phyloP scores from a whole-genome alignment of 2,113 vertebrate species.

The Andinoacara biseriatus region DNA sequence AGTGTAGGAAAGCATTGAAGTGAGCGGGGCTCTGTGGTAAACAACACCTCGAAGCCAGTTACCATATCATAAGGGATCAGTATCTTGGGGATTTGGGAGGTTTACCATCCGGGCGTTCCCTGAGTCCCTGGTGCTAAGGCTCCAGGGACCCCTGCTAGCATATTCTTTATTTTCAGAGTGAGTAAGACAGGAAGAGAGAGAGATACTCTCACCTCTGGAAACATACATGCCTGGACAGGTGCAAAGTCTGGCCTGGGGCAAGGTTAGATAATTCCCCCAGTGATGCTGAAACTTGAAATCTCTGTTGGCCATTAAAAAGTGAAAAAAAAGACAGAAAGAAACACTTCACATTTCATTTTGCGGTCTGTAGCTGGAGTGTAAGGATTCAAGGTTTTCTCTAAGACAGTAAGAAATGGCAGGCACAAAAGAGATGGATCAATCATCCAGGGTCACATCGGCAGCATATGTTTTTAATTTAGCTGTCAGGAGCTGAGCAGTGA shows the following conservation, averaged over 20 bases:
- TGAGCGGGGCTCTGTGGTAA: conserved; percentile 70
- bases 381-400: conserved; percentile 33
- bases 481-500: conserved; percentile 66
- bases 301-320: conserved; percentile 67
- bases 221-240: conserved; percentile 78
- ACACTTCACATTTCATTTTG: conserved; percentile 12
- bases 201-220: conserved; percentile 68
- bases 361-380: conserved; percentile 18
- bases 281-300: conserved; percentile 61
- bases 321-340: conserved; percentile 51
- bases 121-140: conserved; percentile 57
- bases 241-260: conserved; percentile 75
- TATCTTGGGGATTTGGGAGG: conserved; percentile 73
- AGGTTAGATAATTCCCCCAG: conserved; percentile 68
- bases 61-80: conserved; percentile 78
- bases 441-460: conserved; percentile 63
- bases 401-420: conserved; percentile 24
- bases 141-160: conserved; percentile 65
- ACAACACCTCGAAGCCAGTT: conserved; percentile 78
- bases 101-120: conserved; percentile 70
- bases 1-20: conserved; percentile 61
- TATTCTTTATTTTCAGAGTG: conserved; percentile 40
- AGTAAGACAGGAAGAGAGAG: conserved; percentile 44
- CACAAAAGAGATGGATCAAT: conserved; percentile 59
- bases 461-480: conserved; percentile 76